These are phyloP conservation scores for Percopsis transmontana DNA, from an alignment of 2,113 vertebrate species.

Conservation along the genomic window DNA sequence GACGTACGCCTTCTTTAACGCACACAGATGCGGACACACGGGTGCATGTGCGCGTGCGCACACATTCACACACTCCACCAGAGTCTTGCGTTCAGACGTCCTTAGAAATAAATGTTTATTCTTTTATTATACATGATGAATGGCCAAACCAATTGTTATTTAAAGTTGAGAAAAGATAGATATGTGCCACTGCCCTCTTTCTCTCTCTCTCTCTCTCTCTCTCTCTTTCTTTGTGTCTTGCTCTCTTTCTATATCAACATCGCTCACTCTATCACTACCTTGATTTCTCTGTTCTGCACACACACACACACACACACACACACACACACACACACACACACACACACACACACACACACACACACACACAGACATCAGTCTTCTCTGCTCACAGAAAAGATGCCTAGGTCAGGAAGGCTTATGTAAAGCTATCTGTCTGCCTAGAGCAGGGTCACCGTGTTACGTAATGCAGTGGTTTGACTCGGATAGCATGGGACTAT, in stretches of 20 bases:
- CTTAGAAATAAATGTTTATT: conserved; percentile 44
- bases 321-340: no score
- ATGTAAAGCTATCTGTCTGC: conserved; percentile 37
- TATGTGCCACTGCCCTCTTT: neutral
- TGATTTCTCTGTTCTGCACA: neutral
- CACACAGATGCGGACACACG: conserved; percentile 26
- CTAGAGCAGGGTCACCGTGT: conserved; percentile 15
- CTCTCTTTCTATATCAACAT: neutral
- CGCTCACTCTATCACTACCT: no score
- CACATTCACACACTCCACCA: neutral
- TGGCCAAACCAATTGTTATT: conserved; percentile 41
- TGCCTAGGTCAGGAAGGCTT: conserved; percentile 8
- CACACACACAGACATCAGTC: conserved; percentile 13
- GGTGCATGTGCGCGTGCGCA: neutral
- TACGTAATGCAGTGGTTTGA: conserved; percentile 15
- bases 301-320: conserved; percentile 2
- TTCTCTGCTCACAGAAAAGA: conserved; percentile 26
- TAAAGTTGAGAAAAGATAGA: conserved; percentile 51
- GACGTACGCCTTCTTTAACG: conserved; percentile 8
- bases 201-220: neutral
- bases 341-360: neutral
- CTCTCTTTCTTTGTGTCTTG: neutral
- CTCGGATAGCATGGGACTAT: conserved; percentile 1
- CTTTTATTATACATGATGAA: conserved; percentile 58
- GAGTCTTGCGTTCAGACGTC: conserved; percentile 49